Conservation (phyloP, 2,113 vertebrate species). For the Origma solitaria region DNA sequence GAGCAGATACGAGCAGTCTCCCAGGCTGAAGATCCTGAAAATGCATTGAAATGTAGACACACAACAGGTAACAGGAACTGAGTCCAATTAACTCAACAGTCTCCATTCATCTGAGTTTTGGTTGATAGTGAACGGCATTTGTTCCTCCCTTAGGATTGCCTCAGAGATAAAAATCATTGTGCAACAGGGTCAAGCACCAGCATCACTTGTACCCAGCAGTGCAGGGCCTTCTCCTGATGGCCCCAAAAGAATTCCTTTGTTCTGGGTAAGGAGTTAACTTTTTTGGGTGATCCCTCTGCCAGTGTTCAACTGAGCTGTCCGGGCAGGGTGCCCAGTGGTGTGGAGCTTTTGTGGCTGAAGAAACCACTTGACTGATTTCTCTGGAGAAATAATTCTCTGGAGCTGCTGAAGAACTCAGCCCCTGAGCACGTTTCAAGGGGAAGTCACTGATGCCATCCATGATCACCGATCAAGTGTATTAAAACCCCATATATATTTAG, state of each 20-base stretch:
- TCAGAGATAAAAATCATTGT: background rate
- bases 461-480: background rate
- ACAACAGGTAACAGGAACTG: background rate
- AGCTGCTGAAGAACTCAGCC: background rate
- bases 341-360: background rate
- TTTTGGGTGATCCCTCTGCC: background rate
- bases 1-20: background rate
- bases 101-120: background rate
- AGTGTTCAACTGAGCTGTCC: accelerated
- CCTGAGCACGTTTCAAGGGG: background rate
- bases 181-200: accelerated
- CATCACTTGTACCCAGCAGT: accelerated
- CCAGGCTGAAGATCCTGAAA: background rate
- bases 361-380: background rate
- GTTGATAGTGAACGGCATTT: background rate
- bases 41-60: background rate
- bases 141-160: background rate
- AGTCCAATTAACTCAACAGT: background rate
- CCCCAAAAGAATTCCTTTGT: accelerated
- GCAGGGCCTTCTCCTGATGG: background rate
- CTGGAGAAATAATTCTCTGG: background rate
- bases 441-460: background rate
- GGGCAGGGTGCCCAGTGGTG: accelerated
- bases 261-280: background rate
- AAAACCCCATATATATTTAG: background rate